Evolutionary conservation across 1,140 invertebrate species (phyloP).

Genomic region (Drosophila suzukii): DNA sequence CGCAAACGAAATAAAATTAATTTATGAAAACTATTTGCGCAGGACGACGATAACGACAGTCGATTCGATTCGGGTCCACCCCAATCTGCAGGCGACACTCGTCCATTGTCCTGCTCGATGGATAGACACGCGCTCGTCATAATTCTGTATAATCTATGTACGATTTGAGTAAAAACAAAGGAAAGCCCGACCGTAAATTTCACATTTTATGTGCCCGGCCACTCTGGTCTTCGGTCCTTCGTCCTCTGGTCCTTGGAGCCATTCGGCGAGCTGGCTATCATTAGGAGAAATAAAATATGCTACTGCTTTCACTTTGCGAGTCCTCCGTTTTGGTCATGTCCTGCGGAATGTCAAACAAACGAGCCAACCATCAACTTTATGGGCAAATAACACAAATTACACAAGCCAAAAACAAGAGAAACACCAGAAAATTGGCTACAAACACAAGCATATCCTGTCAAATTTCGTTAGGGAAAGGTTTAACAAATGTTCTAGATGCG

Average conservation of each 20-base stretch:
- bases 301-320: constrained; percentile 37
- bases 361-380: constrained; percentile 78
- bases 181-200: constrained; percentile 81
- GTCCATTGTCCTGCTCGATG: constrained; percentile 73
- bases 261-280: constrained; percentile 71
- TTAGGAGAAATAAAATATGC: constrained; percentile 83
- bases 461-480: constrained; percentile 14
- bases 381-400: constrained; percentile 75
- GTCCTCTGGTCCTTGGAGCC: constrained; percentile 63
- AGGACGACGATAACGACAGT: constrained; percentile 58
- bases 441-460: constrained; percentile 20
- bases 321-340: constrained; percentile 61
- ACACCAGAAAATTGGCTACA: constrained; percentile 24
- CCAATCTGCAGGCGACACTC: constrained; percentile 12
- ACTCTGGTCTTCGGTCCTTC: constrained; percentile 33
- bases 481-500: constrained; percentile 13
- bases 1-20: constrained; percentile 78
- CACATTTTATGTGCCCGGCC: constrained; percentile 76
- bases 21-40: constrained; percentile 83
- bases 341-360: constrained; percentile 82
- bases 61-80: not conserved
- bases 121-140: constrained; percentile 82
- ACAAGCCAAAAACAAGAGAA: constrained; percentile 45
- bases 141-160: constrained; percentile 83
- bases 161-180: constrained; percentile 83